Evolutionary conservation across 2,888 invertebrate genomes (phyloP).

Genomic region (Morpho helenor): DNA sequence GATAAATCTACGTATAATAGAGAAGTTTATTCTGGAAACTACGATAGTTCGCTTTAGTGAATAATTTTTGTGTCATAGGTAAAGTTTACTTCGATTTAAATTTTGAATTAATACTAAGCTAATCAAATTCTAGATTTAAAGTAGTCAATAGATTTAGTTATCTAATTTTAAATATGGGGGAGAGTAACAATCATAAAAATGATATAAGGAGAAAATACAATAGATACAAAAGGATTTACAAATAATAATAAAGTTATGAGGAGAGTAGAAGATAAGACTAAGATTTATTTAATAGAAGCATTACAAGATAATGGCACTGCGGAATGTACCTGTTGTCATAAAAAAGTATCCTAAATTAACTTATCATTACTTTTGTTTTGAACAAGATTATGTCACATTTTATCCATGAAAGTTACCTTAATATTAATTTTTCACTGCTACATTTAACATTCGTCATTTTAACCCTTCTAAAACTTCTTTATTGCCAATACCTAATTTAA

Average conservation of each 20-base stretch:
- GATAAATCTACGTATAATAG: conserved; percentile 70
- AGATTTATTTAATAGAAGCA: conserved; percentile 60
- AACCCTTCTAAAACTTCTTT: conserved; percentile 50
- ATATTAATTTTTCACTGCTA: conserved; percentile 52
- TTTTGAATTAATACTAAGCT: conserved; percentile 69
- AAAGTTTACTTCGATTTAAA: conserved; percentile 56
- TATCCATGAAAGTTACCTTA: conserved; percentile 49
- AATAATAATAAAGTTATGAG: conserved; percentile 17
- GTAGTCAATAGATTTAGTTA: conserved; percentile 44
- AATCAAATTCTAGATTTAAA: conserved; percentile 63
- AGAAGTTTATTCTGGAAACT: conserved; percentile 71
- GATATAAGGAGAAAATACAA: not conserved
- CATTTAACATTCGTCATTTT: conserved; percentile 52
- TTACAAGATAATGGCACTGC: conserved; percentile 72
- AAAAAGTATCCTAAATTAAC: conserved; percentile 72
- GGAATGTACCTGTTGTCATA: conserved; percentile 74
- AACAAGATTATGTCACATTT: conserved; percentile 70
- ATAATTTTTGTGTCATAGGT: conserved; percentile 59
- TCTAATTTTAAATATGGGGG: conserved; percentile 32
- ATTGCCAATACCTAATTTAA: conserved; percentile 62
- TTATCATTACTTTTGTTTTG: conserved; percentile 62
- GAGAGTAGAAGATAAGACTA: conserved; percentile 59
- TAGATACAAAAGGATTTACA: conserved; percentile 7
- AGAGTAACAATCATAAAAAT: conserved; percentile 4
- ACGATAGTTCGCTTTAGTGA: conserved; percentile 62